Evolutionary conservation across 2,113 vertebrate genomes (phyloP).

Genomic region (Orientallactaga bullata): DNA sequence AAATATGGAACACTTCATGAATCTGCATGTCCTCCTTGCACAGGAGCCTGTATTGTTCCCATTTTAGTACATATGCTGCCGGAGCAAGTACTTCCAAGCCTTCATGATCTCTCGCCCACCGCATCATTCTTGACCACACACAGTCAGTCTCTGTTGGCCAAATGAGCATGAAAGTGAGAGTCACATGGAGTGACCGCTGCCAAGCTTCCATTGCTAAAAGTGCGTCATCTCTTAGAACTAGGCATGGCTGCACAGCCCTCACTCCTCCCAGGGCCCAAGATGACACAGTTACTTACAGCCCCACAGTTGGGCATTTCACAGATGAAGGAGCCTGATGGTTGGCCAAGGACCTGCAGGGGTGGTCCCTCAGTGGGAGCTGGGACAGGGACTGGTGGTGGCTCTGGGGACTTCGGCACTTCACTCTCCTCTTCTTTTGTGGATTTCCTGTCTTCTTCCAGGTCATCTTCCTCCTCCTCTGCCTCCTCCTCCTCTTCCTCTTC

Average conservation of each 20-base stretch:
- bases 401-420: slow-evolving; percentile 87
- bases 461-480: slow-evolving; percentile 89
- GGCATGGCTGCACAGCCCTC: not conserved
- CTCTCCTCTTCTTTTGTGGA: slow-evolving; percentile 85
- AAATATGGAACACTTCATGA: too few relatives aligned
- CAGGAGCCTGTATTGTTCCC: too few relatives aligned
- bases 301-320: slow-evolving; percentile 92
- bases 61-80: too few relatives aligned
- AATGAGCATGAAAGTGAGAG: not conserved
- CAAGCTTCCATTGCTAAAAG: not conserved
- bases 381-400: slow-evolving; percentile 82
- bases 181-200: not conserved
- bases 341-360: slow-evolving; percentile 82
- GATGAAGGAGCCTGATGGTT: slow-evolving; percentile 86
- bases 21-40: too few relatives aligned
- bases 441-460: slow-evolving; percentile 87
- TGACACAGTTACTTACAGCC: slow-evolving; percentile 84
- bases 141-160: not conserved
- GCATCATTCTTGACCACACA: not conserved
- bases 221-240: not conserved
- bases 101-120: not conserved
- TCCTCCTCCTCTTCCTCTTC: slow-evolving; percentile 88
- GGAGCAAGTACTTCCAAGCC: too few relatives aligned
- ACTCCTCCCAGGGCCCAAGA: not conserved
- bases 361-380: slow-evolving; percentile 84